Evolutionary conservation across 1,140 invertebrate genomes (phyloP).

Genomic region (Drosophila grimshawi): DNA sequence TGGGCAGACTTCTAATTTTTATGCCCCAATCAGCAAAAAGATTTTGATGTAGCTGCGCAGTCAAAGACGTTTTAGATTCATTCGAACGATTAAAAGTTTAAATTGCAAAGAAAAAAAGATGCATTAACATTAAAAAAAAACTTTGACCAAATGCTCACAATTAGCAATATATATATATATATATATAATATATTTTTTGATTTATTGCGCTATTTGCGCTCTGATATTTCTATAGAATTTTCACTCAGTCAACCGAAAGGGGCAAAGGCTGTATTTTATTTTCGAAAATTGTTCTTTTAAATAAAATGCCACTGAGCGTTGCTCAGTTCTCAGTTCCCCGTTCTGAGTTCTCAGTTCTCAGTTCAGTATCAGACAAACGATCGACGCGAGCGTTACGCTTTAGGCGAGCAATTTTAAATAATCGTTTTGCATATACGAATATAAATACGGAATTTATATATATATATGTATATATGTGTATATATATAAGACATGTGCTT

Average conservation of each 20-base stretch:
- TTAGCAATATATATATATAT: background rate
- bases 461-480: slow-evolving; percentile 20
- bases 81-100: slow-evolving; percentile 32
- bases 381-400: slow-evolving; percentile 72
- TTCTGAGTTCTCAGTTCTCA: slow-evolving; percentile 38
- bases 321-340: slow-evolving; percentile 56
- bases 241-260: slow-evolving; percentile 3
- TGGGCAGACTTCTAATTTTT: slow-evolving; percentile 2
- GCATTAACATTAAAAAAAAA: slow-evolving; percentile 4
- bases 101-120: slow-evolving; percentile 16
- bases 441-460: slow-evolving; percentile 26
- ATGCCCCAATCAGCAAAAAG: slow-evolving; percentile 12
- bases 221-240: slow-evolving; percentile 41
- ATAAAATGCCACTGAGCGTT: slow-evolving; percentile 63
- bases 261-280: slow-evolving; percentile 57
- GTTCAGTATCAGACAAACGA: slow-evolving; percentile 72
- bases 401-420: slow-evolving; percentile 43
- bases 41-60: slow-evolving; percentile 1
- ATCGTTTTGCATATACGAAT: slow-evolving; percentile 35
- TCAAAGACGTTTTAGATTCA: slow-evolving; percentile 17
- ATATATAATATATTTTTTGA: slow-evolving; percentile 52
- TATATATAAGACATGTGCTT: slow-evolving; percentile 1
- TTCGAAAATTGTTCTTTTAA: slow-evolving; percentile 57
- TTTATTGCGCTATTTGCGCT: slow-evolving; percentile 61
- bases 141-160: slow-evolving; percentile 9